A percentile compares a stretch with the other conserved stretches of the same genome.
Conservation (phyloP, 2,797 vertebrate species). For the Artibeus jamaicensis region DNA sequence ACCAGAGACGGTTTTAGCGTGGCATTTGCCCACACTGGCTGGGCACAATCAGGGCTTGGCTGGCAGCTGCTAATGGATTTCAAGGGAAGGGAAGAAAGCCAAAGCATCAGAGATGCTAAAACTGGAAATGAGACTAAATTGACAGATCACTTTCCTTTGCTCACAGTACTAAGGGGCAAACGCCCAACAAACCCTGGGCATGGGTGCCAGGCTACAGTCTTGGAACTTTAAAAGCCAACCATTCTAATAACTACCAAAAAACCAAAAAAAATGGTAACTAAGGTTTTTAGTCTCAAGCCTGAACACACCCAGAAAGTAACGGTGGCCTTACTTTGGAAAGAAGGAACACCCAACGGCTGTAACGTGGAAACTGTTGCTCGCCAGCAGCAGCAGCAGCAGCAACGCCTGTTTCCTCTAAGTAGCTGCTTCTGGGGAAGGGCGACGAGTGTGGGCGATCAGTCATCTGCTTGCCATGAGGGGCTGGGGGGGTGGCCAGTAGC, state of each 20-base stretch:
- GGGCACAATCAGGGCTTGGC: neutral
- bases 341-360: neutral
- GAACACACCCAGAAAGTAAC: constrained; percentile 8
- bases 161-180: neutral
- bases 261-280: neutral
- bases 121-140: neutral
- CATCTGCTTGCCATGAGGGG: neutral
- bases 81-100: neutral
- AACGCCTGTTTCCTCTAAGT: neutral
- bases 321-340: constrained; percentile 13
- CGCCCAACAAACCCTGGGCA: neutral
- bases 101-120: neutral
- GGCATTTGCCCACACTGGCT: neutral
- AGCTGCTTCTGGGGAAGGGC: constrained; percentile 14
- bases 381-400: neutral
- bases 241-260: neutral
- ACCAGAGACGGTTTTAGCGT: neutral
- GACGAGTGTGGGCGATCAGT: neutral
- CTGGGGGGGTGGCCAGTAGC: neutral
- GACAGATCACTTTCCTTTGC: neutral
- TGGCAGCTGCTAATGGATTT: neutral
- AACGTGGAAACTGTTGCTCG: constrained; percentile 6
- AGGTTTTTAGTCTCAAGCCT: neutral
- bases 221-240: neutral
- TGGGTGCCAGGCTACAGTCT: neutral